Conservation (phyloP, 2,113 vertebrate species). For the Phaethon lepturus region DNA sequence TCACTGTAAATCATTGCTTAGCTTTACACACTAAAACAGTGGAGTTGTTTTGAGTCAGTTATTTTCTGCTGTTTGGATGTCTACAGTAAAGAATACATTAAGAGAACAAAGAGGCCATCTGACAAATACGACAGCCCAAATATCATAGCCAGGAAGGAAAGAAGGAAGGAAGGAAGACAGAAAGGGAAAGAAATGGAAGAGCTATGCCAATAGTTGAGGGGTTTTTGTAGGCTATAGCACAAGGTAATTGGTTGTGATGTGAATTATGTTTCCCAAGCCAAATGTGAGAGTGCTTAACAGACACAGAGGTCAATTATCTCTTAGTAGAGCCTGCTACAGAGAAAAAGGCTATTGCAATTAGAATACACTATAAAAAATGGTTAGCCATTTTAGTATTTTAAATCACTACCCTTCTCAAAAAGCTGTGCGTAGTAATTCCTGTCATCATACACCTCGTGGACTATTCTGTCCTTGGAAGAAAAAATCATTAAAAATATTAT, state of each 20-base stretch:
- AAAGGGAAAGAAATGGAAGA: not conserved
- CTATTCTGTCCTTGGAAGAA: slow-evolving; percentile 29
- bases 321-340: slow-evolving; percentile 48
- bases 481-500: slow-evolving; percentile 8
- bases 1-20: slow-evolving; percentile 61
- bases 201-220: not conserved
- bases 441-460: not conserved
- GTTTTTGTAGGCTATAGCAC: slow-evolving; percentile 11
- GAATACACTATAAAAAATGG: slow-evolving; percentile 43
- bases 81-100: slow-evolving; percentile 25
- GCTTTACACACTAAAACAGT: slow-evolving; percentile 9
- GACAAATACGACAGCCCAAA: slow-evolving; percentile 51
- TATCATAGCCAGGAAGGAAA: slow-evolving; percentile 27
- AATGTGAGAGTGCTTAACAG: slow-evolving; percentile 58
- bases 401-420: slow-evolving; percentile 32
- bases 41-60: slow-evolving; percentile 1
- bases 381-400: slow-evolving; percentile 54
- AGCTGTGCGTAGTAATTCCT: slow-evolving; percentile 5
- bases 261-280: slow-evolving; percentile 65
- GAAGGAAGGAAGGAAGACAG: not conserved
- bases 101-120: slow-evolving; percentile 40
- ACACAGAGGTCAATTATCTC: slow-evolving; percentile 70
- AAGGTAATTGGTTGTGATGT: slow-evolving; percentile 58
- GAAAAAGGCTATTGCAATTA: slow-evolving; percentile 62
- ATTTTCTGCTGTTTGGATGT: slow-evolving; percentile 34